Evolutionary conservation across 2,888 invertebrate species (phyloP), one percentile per base, ranked within the genome.

Genomic region (Scaptomyza flava): DNA sequence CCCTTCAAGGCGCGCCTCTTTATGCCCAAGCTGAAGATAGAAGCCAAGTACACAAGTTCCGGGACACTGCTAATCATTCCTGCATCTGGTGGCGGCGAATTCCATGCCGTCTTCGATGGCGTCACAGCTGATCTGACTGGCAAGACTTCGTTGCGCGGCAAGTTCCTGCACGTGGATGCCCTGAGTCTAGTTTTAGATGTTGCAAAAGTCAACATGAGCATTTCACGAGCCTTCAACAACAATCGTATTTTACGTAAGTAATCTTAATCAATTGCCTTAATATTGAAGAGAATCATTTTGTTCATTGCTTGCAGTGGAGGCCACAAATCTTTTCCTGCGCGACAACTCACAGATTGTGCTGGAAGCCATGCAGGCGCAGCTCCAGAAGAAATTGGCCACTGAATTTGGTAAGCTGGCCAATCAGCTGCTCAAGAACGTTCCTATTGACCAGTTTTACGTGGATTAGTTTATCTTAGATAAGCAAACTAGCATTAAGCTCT

Each of bases 311-410:
- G 38, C 87, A 95, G 95, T 94, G 73, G 95, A 95, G 90, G 95
- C 95, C 12, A 95, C 94, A 7, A 95, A 95, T 89, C 92, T 95
- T 50, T 95, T 95, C 87, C 93, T 95, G 34, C 93, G 94, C 52
- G 95, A 95, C 84, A 95, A 95, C 84, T 95, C 95, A 0, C 93
- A 94, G 65, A 94, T 95, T 90, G 95, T 95, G 1, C 91, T 95
- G 63, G 94, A 94, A 84, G 93, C 93, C 6, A 95, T 95, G 95
- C 93, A 94, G 83, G 94, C 94, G 0, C 95, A 95, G 82, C 90
- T 95, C 67, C 94, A 94, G 77, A 93, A 93, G 82, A 95, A 95
- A 89, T 90, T 95, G 58, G 94, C 95, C 1, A 90, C 89, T 14
- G 93, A 95, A 46, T 95, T 95, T 89, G 93, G 93, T 70, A 93